Evolutionary conservation across 2,113 vertebrate genomes (phyloP).

Genomic region (Thalassarche chlororhynchos): DNA sequence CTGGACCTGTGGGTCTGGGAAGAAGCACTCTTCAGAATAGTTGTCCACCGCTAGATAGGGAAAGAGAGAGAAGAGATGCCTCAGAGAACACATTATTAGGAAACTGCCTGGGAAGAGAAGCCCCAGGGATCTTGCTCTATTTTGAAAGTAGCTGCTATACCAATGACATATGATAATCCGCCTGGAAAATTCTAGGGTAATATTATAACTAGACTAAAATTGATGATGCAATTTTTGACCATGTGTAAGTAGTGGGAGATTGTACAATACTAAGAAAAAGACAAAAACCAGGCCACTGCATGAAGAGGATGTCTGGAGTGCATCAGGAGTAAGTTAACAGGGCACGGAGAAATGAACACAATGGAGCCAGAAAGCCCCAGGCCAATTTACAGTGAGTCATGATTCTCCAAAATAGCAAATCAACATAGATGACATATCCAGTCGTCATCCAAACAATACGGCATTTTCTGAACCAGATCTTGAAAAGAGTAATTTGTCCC

Average conservation of each 20-base stretch:
- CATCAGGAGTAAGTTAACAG: background rate
- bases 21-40: background rate
- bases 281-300: background rate
- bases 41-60: background rate
- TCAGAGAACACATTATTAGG: background rate
- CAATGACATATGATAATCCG: background rate
- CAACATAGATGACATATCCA: background rate
- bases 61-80: background rate
- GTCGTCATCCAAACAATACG: background rate
- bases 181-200: background rate
- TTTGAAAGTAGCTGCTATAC: background rate
- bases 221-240: background rate
- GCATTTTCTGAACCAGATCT: background rate
- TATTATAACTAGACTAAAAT: slow-evolving; percentile 20
- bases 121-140: background rate
- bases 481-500: background rate
- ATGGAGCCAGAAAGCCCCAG: background rate
- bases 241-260: background rate
- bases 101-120: background rate
- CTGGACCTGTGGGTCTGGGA: background rate
- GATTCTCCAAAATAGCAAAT: background rate
- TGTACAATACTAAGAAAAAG: background rate
- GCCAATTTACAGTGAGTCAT: background rate
- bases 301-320: background rate
- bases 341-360: background rate